Base-by-base conservation (phyloP, 2,888 invertebrate genomes). In the Oxycera nigricornis region DNA sequence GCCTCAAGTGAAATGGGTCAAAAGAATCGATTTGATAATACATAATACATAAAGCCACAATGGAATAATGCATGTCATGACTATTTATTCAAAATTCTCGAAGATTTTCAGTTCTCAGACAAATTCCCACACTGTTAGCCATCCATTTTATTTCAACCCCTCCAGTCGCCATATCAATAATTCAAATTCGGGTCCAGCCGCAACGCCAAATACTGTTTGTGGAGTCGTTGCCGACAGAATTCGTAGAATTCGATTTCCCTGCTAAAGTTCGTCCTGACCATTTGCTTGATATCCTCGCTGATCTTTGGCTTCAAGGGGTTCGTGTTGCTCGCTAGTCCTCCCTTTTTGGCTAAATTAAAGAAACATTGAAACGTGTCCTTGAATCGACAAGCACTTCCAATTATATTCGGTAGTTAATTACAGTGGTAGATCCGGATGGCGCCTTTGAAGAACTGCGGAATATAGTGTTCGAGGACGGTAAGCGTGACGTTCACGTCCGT, bases 241-340 rank as follows among this genome's bases (percentile, higher is more conserved):
- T 95, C 90, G 83, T 95, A 95, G 83, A 95, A 94, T 81, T 95
- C 95, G 11, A 95, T 93, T 86, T 95, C 95, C 68, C 92, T 87
- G 0, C 94, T 94, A 83, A 95, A 94, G 85, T 95, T 95, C 55
- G 88, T 89, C 77, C 94, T 88, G 3, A 95, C 92, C 72, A 94
- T 89, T 30, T 93, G 91, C 82, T 93, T 94, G 7, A 95, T 91
- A 79, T 92, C 91, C 79, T 93, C 92, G 57, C 91, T 91, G 1
- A 95, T 93, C 0, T 92, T 90, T 0, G 94, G 95, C 81, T 95
- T 95, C 86, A 94, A 94, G 50, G 90, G 89, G 83, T 95, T 95
- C 77, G 90, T 89, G 86, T 95, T 73, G 90, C 82, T 94, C 94
- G 31, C 20, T 17, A 72, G 28, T 57, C 72, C 59, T 6, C 59